phyloP scores from a whole-genome alignment of 2,797 vertebrate species.

The Nyctibius grandis region DNA sequence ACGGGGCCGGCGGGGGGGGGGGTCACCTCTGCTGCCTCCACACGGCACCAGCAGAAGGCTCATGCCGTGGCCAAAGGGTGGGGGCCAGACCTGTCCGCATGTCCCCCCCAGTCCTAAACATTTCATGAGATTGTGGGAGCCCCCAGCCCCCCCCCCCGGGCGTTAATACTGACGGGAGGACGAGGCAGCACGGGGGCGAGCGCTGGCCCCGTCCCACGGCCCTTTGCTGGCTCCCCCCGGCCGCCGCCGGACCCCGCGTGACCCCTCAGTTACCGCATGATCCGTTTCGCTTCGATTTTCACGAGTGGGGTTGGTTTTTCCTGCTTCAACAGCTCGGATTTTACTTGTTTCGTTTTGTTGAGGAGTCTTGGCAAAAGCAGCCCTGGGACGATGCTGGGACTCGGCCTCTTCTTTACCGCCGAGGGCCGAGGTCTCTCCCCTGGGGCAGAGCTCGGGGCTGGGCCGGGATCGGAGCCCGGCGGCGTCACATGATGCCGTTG shows the following conservation, averaged over 20 bases:
- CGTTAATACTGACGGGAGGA: background rate
- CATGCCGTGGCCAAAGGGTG: background rate
- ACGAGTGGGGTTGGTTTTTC: background rate
- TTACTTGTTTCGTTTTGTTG: background rate
- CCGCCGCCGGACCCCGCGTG: background rate
- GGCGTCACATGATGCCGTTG: constrained; percentile 98
- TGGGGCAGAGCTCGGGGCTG: background rate
- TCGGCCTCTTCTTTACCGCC: accelerated
- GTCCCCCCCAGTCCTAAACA: background rate
- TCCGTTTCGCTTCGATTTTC: background rate
- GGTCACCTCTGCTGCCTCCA: background rate
- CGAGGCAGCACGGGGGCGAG: background rate
- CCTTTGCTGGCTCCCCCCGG: background rate
- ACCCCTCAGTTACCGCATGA: background rate
- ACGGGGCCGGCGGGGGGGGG: background rate
- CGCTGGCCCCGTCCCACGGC: background rate
- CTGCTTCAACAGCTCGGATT: background rate
- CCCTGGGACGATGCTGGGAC: background rate
- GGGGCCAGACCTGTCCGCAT: background rate
- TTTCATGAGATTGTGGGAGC: background rate
- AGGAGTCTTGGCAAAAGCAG: background rate
- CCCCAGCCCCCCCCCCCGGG: background rate
- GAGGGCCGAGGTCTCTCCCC: background rate
- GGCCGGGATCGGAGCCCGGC: background rate
- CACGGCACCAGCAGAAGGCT: background rate